Evolutionary conservation across 2,888 invertebrate genomes (phyloP).

Genomic region (Elegia similella): DNA sequence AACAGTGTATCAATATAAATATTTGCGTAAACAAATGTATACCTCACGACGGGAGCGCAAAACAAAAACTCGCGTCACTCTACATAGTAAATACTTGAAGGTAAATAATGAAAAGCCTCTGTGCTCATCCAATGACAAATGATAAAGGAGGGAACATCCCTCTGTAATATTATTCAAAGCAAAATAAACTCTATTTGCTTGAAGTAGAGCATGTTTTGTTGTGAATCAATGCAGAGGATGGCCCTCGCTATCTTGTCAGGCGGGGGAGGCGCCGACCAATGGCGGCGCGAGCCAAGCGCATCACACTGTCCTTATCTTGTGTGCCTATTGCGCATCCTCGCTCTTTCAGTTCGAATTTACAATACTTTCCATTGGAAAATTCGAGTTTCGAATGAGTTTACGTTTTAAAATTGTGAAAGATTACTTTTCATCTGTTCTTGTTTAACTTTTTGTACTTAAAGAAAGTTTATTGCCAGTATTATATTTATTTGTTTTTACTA

Average conservation of each 20-base stretch:
- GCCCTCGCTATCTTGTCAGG: constrained; percentile 75
- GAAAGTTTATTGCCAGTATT: constrained; percentile 1
- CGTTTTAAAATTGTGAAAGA: neutral
- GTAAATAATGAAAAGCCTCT: constrained; percentile 73
- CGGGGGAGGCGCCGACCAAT: constrained; percentile 77
- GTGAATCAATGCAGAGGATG: constrained; percentile 59
- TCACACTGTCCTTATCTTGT: constrained; percentile 68
- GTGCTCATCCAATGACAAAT: constrained; percentile 78
- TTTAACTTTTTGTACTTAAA: neutral
- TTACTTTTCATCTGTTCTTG: neutral
- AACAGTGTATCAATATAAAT: neutral
- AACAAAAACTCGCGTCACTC: constrained; percentile 23
- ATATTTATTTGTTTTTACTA: no score
- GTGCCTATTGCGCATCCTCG: constrained; percentile 67
- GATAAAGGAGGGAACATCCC: constrained; percentile 76
- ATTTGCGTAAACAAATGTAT: neutral
- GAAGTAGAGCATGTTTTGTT: constrained; percentile 28
- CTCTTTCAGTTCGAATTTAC: constrained; percentile 12
- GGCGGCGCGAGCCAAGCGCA: constrained; percentile 58
- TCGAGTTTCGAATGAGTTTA: constrained; percentile 9
- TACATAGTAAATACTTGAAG: constrained; percentile 45
- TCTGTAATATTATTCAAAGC: constrained; percentile 37
- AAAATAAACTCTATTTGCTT: constrained; percentile 41
- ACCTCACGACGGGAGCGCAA: neutral
- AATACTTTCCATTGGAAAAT: constrained; percentile 9